These are phyloP conservation scores for Toxotes jaculatrix DNA, from an alignment of 2,113 vertebrate species.

Conservation along the genomic window DNA sequence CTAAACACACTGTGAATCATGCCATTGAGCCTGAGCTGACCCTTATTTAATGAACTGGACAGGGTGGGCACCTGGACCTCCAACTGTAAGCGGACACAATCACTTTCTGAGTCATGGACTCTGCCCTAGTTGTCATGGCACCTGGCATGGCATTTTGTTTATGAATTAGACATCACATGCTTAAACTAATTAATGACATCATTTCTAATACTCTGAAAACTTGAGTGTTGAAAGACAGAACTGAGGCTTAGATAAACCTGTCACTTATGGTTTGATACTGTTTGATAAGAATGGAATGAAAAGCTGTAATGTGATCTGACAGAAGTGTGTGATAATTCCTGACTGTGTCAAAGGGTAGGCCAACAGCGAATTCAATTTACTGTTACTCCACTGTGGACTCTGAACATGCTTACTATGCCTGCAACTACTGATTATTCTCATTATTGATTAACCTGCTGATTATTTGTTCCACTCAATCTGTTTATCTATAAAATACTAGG, in stretches of 20 bases:
- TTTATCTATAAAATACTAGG: not conserved
- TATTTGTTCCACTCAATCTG: no score
- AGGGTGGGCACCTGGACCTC: not conserved
- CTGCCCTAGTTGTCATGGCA: not conserved
- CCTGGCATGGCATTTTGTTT: not conserved
- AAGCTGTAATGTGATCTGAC: not conserved
- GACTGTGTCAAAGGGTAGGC: constrained; percentile 3
- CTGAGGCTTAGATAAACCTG: not conserved
- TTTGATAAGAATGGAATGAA: constrained; percentile 38
- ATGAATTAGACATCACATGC: not conserved
- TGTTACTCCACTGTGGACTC: not conserved
- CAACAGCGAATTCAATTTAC: not conserved
- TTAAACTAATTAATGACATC: not conserved
- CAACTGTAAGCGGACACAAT: not conserved
- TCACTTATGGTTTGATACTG: not conserved
- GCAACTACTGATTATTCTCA: not conserved
- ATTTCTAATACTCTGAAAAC: not conserved
- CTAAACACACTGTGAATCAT: constrained; percentile 2
- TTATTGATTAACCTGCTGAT: not conserved
- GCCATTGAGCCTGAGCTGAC: constrained; percentile 2
- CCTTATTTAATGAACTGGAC: not conserved
- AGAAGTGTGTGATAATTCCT: not conserved
- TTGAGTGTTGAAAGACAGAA: not conserved
- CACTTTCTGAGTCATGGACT: constrained; percentile 9
- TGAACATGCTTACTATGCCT: not conserved